Percentiles rank a stretch among this genome's conserved stretches.
Evolutionary conservation across 2,113 vertebrate species (phyloP).

Genomic region (Murina feae): DNA sequence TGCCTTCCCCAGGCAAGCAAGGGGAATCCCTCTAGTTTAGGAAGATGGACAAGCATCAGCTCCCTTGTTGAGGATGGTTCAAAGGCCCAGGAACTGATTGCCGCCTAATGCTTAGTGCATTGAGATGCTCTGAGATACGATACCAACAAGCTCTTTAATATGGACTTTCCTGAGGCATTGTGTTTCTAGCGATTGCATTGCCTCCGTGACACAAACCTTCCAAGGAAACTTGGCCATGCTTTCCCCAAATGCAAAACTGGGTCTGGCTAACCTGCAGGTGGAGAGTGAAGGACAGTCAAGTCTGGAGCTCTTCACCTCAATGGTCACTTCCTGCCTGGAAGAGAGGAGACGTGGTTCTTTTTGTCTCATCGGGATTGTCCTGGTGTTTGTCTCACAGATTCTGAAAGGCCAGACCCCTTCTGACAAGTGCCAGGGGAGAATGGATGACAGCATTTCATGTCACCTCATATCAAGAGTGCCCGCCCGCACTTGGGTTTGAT

Average conservation of each 20-base stretch:
- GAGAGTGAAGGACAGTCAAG: background rate
- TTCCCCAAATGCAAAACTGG: background rate
- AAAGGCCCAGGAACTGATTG: background rate
- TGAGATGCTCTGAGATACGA: background rate
- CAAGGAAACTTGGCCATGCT: background rate
- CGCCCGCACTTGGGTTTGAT: background rate
- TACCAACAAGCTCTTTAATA: background rate
- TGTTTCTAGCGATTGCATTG: background rate
- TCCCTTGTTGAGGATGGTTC: background rate
- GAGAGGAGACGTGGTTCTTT: background rate
- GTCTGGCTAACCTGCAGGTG: background rate
- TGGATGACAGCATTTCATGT: background rate
- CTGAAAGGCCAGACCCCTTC: background rate
- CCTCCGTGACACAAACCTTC: background rate
- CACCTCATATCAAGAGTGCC: background rate
- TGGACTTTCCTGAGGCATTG: background rate
- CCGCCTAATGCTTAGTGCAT: background rate
- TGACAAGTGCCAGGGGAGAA: background rate
- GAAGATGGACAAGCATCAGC: background rate
- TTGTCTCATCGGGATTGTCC: background rate
- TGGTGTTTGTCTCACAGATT: background rate
- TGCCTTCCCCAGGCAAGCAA: background rate
- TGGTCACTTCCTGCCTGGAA: background rate
- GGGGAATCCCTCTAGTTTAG: background rate
- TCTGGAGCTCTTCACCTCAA: background rate